Evolutionary conservation across 2,888 invertebrate species (phyloP).

Genomic region (Heliconius aoede): DNA sequence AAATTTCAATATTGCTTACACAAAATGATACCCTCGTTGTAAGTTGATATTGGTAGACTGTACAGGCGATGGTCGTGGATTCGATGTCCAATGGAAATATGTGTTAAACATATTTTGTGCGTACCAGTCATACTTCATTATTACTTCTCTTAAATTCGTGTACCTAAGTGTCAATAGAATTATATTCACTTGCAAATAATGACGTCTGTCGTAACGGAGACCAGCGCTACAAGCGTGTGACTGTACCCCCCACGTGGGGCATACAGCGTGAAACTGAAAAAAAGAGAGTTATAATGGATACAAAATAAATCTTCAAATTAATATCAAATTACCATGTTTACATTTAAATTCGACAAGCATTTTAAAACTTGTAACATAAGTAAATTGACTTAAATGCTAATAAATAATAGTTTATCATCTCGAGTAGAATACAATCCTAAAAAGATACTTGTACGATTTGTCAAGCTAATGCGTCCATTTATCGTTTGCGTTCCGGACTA

Average conservation of each 20-base stretch:
- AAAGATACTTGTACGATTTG: slow-evolving; percentile 53
- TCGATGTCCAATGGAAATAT: neutral
- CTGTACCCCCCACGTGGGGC: too few species aligned
- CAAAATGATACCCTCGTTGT: neutral
- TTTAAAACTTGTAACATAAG: neutral
- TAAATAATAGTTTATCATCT: slow-evolving; percentile 5
- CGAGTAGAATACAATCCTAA: slow-evolving; percentile 45
- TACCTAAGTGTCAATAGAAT: too few species aligned
- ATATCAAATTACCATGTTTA: neutral
- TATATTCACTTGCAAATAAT: too few species aligned
- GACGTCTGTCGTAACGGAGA: too few species aligned
- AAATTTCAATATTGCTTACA: neutral
- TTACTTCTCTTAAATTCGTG: too few species aligned
- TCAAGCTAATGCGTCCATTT: slow-evolving; percentile 55
- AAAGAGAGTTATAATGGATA: too few species aligned
- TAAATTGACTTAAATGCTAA: neutral
- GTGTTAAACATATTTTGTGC: too few species aligned
- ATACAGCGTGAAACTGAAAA: too few species aligned
- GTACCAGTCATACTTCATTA: too few species aligned
- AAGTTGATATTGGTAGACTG: too few species aligned
- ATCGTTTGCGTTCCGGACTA: slow-evolving; percentile 50
- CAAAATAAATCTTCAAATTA: too few species aligned
- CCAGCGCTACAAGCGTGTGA: too few species aligned
- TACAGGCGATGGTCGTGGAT: neutral
- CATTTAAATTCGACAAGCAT: neutral